Evolutionary conservation across 2,113 vertebrate species (phyloP).

Genomic region (Siniperca chuatsi): DNA sequence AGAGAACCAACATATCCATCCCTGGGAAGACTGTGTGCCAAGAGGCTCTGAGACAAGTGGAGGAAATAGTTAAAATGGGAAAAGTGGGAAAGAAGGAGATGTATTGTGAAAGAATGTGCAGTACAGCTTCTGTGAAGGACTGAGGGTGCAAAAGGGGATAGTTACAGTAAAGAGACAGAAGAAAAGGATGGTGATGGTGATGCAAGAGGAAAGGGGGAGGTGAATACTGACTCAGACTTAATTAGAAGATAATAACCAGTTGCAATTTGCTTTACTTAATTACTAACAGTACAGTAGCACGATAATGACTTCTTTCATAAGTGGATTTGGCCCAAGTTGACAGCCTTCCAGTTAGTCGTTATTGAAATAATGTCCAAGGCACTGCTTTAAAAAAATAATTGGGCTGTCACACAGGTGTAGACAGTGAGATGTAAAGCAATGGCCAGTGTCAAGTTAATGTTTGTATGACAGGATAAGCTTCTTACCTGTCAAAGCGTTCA

Average conservation of each 20-base stretch:
- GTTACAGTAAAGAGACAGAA: neutral
- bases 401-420: conserved; percentile 15
- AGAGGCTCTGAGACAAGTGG: neutral
- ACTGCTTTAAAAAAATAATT: conserved; percentile 46
- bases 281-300: conserved; percentile 45
- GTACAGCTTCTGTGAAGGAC: conserved; percentile 11
- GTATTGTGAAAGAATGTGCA: conserved; percentile 7
- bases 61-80: conserved; percentile 41
- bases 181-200: neutral
- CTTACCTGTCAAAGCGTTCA: conserved; percentile 57
- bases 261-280: conserved; percentile 67
- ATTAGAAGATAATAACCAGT: conserved; percentile 67
- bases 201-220: neutral
- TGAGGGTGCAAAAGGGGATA: conserved; percentile 2
- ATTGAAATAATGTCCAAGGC: conserved; percentile 49
- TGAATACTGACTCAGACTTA: conserved; percentile 40
- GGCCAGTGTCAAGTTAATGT: conserved; percentile 40
- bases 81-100: conserved; percentile 4
- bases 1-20: conserved; percentile 32
- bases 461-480: conserved; percentile 61
- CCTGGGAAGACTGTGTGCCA: conserved; percentile 23
- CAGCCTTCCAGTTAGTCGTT: conserved; percentile 36
- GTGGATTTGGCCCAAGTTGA: conserved; percentile 46
- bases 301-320: conserved; percentile 55
- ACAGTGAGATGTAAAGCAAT: conserved; percentile 19